Evolutionary conservation across 2,888 invertebrate species (phyloP).

Genomic region (Punctoribates punctum): DNA sequence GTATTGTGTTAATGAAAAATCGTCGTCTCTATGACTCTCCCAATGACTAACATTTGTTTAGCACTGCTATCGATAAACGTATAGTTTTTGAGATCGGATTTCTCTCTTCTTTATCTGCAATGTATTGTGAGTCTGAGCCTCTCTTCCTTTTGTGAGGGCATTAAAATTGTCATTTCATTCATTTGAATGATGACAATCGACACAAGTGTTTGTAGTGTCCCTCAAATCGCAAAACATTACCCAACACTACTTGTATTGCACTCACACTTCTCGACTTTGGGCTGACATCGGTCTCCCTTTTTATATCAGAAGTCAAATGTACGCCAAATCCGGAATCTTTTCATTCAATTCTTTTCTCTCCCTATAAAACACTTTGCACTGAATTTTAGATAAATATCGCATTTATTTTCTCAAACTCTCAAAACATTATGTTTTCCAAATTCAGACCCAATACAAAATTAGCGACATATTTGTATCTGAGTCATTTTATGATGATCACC

Average conservation of each 20-base stretch:
- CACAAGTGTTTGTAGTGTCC: neutral
- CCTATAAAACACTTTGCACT: neutral
- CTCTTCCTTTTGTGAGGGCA: neutral
- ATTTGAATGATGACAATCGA: constrained; percentile 1
- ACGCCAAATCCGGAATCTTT: neutral
- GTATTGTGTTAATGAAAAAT: constrained; percentile 35
- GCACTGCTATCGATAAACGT: neutral
- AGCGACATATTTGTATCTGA: no score
- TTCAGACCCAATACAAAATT: no score
- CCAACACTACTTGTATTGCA: neutral
- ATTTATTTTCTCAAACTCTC: neutral
- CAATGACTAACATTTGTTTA: neutral
- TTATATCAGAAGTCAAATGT: constrained; percentile 17
- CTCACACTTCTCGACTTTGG: no score
- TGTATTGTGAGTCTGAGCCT: neutral
- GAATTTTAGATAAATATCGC: neutral
- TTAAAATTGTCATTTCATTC: constrained; percentile 29
- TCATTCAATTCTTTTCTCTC: neutral
- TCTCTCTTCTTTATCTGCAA: neutral
- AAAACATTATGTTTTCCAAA: neutral
- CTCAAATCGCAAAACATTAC: neutral
- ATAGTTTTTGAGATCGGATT: neutral
- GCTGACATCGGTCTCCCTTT: neutral
- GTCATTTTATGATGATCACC: no score
- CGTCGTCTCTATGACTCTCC: neutral